Evolutionary conservation across 2,797 vertebrate genomes (phyloP).

Genomic region (Catharus ustulatus): DNA sequence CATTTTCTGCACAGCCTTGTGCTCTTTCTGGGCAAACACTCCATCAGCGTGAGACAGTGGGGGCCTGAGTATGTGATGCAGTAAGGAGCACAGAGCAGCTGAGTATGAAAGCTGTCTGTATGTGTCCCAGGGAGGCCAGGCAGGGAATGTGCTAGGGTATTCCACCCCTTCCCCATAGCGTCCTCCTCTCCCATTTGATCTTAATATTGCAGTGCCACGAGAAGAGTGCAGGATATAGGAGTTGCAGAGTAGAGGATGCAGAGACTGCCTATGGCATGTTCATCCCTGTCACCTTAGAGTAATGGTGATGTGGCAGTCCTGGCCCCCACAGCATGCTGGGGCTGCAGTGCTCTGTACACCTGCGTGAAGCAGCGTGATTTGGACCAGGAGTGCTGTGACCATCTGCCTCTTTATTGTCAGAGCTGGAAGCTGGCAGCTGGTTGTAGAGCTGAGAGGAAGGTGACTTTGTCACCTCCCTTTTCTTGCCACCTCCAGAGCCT

Average conservation of each 20-base stretch:
- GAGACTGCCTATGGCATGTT: neutral
- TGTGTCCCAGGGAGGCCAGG: neutral
- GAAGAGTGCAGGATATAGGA: neutral
- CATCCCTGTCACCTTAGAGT: neutral
- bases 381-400: neutral
- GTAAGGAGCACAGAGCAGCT: neutral
- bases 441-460: neutral
- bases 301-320: neutral
- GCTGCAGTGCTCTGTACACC: neutral
- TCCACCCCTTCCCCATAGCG: neutral
- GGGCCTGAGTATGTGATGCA: neutral
- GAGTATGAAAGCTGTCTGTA: neutral
- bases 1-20: neutral
- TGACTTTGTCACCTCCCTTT: neutral
- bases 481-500: neutral
- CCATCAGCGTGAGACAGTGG: fast-evolving
- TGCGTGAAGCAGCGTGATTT: neutral
- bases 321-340: fast-evolving
- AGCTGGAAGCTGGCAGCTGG: neutral
- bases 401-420: neutral
- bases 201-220: neutral
- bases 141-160: neutral
- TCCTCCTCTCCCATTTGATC: neutral
- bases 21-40: neutral
- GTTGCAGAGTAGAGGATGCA: neutral